Evolutionary conservation across 2,797 vertebrate genomes (phyloP), one percentile per base, ranked within the genome.

Genomic region (Halcyon chelicuti): DNA sequence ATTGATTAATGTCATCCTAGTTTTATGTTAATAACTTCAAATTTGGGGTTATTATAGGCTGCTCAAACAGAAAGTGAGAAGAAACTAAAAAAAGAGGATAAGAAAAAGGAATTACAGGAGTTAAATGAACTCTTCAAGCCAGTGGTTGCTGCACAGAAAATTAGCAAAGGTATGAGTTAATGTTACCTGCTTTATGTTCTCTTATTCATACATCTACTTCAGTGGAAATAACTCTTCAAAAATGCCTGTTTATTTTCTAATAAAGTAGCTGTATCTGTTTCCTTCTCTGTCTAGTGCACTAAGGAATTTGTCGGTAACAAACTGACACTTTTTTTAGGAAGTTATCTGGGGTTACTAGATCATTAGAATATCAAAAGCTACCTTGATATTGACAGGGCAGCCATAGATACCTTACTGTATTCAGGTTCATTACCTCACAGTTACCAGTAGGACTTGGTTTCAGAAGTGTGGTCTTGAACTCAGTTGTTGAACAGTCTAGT

Each of bases 121-220:
- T 97, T 99, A 87, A 99, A 99, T 70, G 99, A 99, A 78, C 98
- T 99, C n/a, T 99, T 99, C 95, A 99, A 99, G 97, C 99, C 99
- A 5, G 99, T 99, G 26, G 99, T 99, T 47, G 98, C 98, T 90
- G 99, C 99, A 54, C 99, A 99, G 97, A 99, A 99, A 98, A 99
- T 99, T 96, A 99, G 98, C 97, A 99, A 99, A 99, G 99, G 99
- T 99, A 98, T 15, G 37, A 96, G 73, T 66, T 57, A 72, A 11
- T 39, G n/a, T 33, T 33, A 15, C 19, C 44, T 52, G 0, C 3
- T 28, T 60, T 74, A 17, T 40, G 5, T 71, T 76, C 29, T 55
- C 3, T 58, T 86, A 42, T 25, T 83, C 5, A 3, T 65, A 1
- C 12, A 52, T 5, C 5, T 86, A 9, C 7, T 46, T 66, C 6